Base-by-base conservation (phyloP, 2,113 vertebrate genomes). In the Uropsilus gracilis region DNA sequence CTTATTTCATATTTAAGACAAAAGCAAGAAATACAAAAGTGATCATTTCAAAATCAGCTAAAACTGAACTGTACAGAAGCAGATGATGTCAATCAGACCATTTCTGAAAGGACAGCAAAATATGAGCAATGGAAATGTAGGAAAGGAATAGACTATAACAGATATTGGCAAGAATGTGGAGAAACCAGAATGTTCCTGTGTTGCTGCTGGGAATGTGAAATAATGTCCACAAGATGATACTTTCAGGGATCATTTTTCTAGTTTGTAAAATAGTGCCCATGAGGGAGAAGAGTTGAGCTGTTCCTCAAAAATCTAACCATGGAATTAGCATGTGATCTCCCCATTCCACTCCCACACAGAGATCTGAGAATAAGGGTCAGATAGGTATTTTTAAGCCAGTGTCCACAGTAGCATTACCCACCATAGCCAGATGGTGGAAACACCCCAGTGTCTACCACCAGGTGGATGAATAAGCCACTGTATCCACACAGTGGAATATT, bases 181-280 rank as follows among this genome's bases (percentile, higher is more conserved):
- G 7, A 59, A 42, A 46, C 6, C 16, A 20, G 18, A 55, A 18
- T 4, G 18, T 6, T 55, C 53, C 5, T 22, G 22, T 55, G 53
- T 55, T 6, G 37, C n/a, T 12, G 26, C 26, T 17, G 4, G 55
- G 71, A 26, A 39, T 0, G n/a, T 12, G 26, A 10, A n/a, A 61
- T 5, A 30, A 39, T 0, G 0, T 32, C 30, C 0, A 0, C 9
- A 22, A 4, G 0, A n/a, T n/a, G n/a, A n/a, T n/a, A n/a, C n/a
- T n/a, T n/a, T n/a, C n/a, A n/a, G n/a, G n/a, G n/a, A n/a, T n/a
- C n/a, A n/a, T n/a, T n/a, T n/a, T n/a, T n/a, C n/a, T n/a, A n/a
- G n/a, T n/a, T n/a, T n/a, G n/a, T 12, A 30, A 10, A n/a, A 61
- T 5, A 30, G 46, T 0, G 0, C 37, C 30, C 0, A 0, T 7